Percentiles rank a stretch among this genome's conserved stretches.
phyloP scores from a whole-genome alignment of 2,113 vertebrate species.

The Percopsis transmontana region DNA sequence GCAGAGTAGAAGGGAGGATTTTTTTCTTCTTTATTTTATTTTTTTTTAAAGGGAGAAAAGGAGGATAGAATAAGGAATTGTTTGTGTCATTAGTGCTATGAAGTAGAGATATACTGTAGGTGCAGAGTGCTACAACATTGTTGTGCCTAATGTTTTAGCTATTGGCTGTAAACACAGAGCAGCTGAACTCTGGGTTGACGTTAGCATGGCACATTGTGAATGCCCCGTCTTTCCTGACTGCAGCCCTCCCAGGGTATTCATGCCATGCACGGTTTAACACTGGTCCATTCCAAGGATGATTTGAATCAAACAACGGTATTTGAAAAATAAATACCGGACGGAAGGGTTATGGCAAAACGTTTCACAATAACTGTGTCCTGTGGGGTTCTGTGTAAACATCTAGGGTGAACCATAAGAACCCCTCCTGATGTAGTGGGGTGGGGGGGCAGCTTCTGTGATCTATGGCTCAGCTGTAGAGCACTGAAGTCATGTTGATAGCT shows the following conservation, averaged over 20 bases:
- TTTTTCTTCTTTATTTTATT: too few relatives aligned
- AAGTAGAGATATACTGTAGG: too few relatives aligned
- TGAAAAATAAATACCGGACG: neutral
- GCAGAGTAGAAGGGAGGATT: too few relatives aligned
- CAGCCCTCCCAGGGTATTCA: too few relatives aligned
- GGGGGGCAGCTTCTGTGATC: constrained; percentile 41
- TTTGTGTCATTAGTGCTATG: too few relatives aligned
- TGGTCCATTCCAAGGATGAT: neutral
- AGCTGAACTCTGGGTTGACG: constrained; percentile 6
- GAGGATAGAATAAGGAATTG: too few relatives aligned
- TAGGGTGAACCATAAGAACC: constrained; percentile 34
- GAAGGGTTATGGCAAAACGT: constrained; percentile 29
- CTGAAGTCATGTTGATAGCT: constrained; percentile 55
- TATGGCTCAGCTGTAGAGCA: constrained; percentile 59
- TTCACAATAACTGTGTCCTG: constrained; percentile 31
- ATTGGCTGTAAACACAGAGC: too few relatives aligned
- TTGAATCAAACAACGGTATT: too few relatives aligned
- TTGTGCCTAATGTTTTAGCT: too few relatives aligned
- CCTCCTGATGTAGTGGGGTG: constrained; percentile 12
- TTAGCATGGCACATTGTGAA: neutral
- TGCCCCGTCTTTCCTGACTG: too few relatives aligned
- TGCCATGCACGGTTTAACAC: neutral
- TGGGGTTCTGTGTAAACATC: constrained; percentile 26
- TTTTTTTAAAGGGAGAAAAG: too few relatives aligned
- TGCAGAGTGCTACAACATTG: too few relatives aligned